These are phyloP conservation scores for Drosophila nikananu DNA, from an alignment of 1,140 invertebrate species.

Conservation along the genomic window DNA sequence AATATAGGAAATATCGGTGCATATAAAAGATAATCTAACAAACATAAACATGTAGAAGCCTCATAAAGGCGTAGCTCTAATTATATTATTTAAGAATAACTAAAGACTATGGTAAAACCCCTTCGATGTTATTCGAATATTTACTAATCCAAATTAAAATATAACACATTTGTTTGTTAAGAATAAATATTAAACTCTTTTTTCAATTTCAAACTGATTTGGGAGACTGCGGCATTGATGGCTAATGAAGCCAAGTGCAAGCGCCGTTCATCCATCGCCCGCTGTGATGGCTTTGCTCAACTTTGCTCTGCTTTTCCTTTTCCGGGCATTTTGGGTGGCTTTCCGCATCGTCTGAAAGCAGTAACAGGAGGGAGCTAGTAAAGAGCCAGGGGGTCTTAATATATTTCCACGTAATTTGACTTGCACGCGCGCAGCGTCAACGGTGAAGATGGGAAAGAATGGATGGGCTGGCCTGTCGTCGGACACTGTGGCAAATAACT, in stretches of 20 bases:
- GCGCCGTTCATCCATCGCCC: too few species aligned
- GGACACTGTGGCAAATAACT: not conserved
- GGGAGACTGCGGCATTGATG: slow-evolving; percentile 2
- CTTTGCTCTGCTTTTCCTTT: slow-evolving; percentile 26
- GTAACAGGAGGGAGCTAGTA: not conserved
- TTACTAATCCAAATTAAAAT: not conserved
- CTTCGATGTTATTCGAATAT: not conserved
- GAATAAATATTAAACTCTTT: not conserved
- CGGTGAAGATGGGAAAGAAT: not conserved
- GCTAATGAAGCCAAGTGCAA: slow-evolving; percentile 43
- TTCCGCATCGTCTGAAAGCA: not conserved
- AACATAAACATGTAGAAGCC: too few species aligned
- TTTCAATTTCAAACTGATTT: not conserved
- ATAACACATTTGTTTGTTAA: not conserved
- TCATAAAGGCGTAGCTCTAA: not conserved
- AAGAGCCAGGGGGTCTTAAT: slow-evolving; percentile 52
- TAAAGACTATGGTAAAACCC: too few species aligned
- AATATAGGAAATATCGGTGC: not conserved
- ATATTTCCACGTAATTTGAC: slow-evolving; percentile 80
- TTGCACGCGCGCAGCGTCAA: slow-evolving; percentile 59
- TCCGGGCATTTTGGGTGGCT: slow-evolving; percentile 43
- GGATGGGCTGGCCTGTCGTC: too few species aligned
- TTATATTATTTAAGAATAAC: not conserved
- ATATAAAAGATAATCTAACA: too few species aligned
- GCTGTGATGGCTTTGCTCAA: slow-evolving; percentile 37